Evolutionary conservation across 2,113 vertebrate genomes (phyloP).

Genomic region (Daboia siamensis): DNA sequence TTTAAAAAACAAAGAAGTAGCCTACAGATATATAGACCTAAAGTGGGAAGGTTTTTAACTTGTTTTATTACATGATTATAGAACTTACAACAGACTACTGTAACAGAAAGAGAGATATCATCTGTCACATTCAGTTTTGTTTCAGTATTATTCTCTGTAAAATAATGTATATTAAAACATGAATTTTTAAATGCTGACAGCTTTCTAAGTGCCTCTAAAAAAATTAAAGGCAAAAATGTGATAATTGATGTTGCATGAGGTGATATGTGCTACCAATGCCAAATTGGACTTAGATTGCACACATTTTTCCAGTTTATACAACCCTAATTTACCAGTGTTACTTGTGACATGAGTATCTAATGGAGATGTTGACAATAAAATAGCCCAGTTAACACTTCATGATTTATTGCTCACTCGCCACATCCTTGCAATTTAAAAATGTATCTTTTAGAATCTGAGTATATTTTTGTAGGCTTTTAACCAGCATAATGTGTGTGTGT

Average conservation of each 20-base stretch:
- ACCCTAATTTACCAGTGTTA: constrained; percentile 38
- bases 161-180: constrained; percentile 22
- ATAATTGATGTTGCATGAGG: constrained; percentile 43
- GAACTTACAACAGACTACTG: not conserved
- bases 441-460: constrained; percentile 22
- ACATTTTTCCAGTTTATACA: constrained; percentile 44
- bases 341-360: constrained; percentile 42
- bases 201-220: not conserved
- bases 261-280: constrained; percentile 30
- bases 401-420: constrained; percentile 59
- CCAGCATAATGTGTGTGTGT: constrained; percentile 19
- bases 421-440: constrained; percentile 44
- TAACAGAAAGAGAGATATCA: constrained; percentile 8
- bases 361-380: constrained; percentile 54
- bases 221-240: constrained; percentile 10
- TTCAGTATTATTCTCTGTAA: constrained; percentile 33
- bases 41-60: not conserved
- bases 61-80: not conserved
- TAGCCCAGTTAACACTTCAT: constrained; percentile 35
- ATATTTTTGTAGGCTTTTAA: constrained; percentile 56
- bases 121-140: constrained; percentile 24
- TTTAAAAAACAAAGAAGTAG: not conserved
- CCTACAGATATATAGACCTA: not conserved
- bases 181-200: constrained; percentile 20
- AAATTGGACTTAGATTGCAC: constrained; percentile 22